Evolutionary conservation across 2,113 vertebrate genomes (phyloP).

Genomic region (Tychaedon coryphoeus): DNA sequence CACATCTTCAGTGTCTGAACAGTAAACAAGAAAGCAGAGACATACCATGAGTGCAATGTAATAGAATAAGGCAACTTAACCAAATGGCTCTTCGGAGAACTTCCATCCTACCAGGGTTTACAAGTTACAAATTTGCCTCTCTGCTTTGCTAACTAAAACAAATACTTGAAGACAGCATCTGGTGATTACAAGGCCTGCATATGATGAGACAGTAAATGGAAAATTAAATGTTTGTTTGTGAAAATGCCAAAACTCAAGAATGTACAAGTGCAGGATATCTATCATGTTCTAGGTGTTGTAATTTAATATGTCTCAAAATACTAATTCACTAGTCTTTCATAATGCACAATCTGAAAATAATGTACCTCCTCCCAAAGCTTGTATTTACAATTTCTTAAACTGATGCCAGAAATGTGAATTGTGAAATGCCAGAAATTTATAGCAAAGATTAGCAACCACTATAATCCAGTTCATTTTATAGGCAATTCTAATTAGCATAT

Average conservation of each 20-base stretch:
- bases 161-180: not conserved
- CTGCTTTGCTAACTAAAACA: not conserved
- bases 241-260: conserved; percentile 21
- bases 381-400: conserved; percentile 15
- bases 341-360: not conserved
- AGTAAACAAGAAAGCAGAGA: conserved; percentile 59
- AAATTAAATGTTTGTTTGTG: not conserved
- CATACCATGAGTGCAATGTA: conserved; percentile 34
- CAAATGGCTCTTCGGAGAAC: conserved; percentile 42
- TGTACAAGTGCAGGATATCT: not conserved
- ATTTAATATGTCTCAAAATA: not conserved
- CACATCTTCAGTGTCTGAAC: conserved; percentile 67
- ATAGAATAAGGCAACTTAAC: conserved; percentile 73
- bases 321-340: not conserved
- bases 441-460: not conserved
- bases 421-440: not conserved
- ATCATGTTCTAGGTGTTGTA: not conserved
- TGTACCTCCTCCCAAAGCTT: not conserved
- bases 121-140: not conserved
- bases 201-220: not conserved
- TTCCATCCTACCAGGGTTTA: not conserved
- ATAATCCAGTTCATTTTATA: conserved; percentile 6
- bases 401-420: not conserved
- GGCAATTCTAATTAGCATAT: not conserved
- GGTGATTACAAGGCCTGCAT: not conserved